phyloP scores from a whole-genome alignment of 1,140 invertebrate genomes.

The Drosophila takahashii region DNA sequence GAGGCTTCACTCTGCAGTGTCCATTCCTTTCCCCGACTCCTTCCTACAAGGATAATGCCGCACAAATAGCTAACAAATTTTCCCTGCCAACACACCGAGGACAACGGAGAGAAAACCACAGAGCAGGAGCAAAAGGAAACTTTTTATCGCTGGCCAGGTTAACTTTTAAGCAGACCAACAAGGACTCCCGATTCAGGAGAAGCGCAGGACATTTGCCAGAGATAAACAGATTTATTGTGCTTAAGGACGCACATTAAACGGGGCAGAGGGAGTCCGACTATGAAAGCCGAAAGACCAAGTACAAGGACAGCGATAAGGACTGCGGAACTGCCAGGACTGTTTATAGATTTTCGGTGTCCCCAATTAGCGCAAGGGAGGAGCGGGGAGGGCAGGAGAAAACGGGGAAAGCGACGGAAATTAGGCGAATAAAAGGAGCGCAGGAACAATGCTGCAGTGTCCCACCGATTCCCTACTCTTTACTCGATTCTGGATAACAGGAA shows the following conservation, averaged over 20 bases:
- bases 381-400: slow-evolving; percentile 5
- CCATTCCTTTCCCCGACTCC: neutral
- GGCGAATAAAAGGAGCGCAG: slow-evolving; percentile 50
- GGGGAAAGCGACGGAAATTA: slow-evolving; percentile 62
- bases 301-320: slow-evolving; percentile 31
- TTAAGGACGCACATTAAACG: slow-evolving; percentile 61
- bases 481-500: neutral
- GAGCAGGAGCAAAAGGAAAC: slow-evolving; percentile 25
- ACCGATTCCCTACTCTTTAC: neutral
- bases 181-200: slow-evolving; percentile 28
- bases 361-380: slow-evolving; percentile 59
- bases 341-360: slow-evolving; percentile 71
- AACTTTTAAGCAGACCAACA: slow-evolving; percentile 59
- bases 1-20: slow-evolving; percentile 24
- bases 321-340: slow-evolving; percentile 41
- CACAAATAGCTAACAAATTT: slow-evolving; percentile 70
- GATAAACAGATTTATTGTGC: slow-evolving; percentile 81
- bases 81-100: slow-evolving; percentile 35
- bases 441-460: slow-evolving; percentile 18
- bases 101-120: slow-evolving; percentile 12
- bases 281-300: slow-evolving; percentile 22
- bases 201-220: slow-evolving; percentile 60
- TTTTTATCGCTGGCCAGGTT: slow-evolving; percentile 35
- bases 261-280: slow-evolving; percentile 14
- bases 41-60: slow-evolving; percentile 44